Conservation (phyloP, 2,888 invertebrate species). For the Philhelius pedissequus region DNA sequence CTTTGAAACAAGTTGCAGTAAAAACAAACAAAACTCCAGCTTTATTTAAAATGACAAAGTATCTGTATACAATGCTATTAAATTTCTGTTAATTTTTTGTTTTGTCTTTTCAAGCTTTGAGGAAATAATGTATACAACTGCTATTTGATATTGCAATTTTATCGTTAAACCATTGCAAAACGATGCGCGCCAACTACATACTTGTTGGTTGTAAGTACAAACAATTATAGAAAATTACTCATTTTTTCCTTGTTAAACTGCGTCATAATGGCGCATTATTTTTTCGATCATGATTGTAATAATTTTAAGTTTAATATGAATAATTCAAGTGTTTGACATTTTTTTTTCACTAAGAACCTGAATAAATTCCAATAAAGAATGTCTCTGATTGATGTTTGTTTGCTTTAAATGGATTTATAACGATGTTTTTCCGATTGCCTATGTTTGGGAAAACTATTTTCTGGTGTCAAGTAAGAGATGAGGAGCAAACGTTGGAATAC, state of each 20-base stretch:
- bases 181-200: background rate
- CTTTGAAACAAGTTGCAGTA: too few relatives aligned
- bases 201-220: background rate
- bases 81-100: too few relatives aligned
- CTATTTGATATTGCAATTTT: background rate
- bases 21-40: background rate
- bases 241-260: background rate
- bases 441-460: background rate
- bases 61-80: too few relatives aligned
- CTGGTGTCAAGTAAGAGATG: background rate
- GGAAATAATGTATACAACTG: background rate
- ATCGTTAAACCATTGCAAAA: background rate
- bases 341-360: conserved; percentile 5
- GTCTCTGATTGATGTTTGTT: conserved; percentile 43
- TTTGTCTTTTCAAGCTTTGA: background rate
- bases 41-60: background rate
- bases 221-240: background rate
- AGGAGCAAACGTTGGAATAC: background rate
- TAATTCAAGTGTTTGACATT: conserved; percentile 40
- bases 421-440: background rate
- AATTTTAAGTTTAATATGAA: conserved; percentile 29
- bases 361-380: conserved; percentile 19
- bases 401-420: conserved; percentile 41
- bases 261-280: conserved; percentile 46
- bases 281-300: conserved; percentile 25